Conservation (phyloP, 2,113 vertebrate genomes). For the Oreochromis niloticus region DNA sequence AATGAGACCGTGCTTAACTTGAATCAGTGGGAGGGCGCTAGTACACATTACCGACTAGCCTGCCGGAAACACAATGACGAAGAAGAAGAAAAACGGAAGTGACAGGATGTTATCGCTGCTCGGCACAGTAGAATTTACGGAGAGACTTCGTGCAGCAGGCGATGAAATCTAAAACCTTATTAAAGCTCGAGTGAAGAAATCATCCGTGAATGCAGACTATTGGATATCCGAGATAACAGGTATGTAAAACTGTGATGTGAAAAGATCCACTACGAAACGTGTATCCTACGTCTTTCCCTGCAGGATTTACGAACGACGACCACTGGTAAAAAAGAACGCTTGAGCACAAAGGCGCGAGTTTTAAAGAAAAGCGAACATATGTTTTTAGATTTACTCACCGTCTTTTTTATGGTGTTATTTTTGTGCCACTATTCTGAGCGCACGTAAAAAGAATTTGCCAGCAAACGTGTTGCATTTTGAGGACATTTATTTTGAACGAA, state of each 20-base stretch:
- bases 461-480: background rate
- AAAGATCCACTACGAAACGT: accelerated
- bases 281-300: background rate
- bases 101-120: background rate
- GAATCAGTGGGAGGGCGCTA: background rate
- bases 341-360: background rate
- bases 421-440: background rate
- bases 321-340: background rate
- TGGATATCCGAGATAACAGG: background rate
- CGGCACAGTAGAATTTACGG: background rate
- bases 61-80: background rate
- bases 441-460: background rate
- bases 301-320: background rate
- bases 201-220: accelerated
- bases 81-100: background rate
- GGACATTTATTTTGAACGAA: background rate
- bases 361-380: background rate
- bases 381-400: background rate
- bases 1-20: background rate
- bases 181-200: background rate
- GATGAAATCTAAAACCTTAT: background rate
- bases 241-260: background rate
- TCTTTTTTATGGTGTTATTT: background rate
- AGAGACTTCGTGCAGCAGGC: accelerated
- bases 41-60: background rate